Evolutionary conservation across 2,113 vertebrate species (phyloP).

Genomic region (Pogona vitticeps): DNA sequence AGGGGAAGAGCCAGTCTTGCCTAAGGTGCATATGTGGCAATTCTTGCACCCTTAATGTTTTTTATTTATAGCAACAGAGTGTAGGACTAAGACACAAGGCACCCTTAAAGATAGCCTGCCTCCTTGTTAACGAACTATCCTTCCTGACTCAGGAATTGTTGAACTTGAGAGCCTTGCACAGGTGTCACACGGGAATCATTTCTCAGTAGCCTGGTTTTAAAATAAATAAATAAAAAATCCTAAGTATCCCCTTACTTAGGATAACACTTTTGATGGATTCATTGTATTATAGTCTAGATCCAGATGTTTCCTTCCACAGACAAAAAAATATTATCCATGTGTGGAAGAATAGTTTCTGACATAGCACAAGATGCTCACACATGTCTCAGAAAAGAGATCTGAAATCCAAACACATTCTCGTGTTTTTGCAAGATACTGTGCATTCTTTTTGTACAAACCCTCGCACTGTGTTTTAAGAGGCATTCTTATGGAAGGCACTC

Average conservation of each 20-base stretch:
- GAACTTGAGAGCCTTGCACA: background rate
- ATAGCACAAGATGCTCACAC: background rate
- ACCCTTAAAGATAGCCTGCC: background rate
- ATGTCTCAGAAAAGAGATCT: background rate
- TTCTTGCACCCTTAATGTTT: background rate
- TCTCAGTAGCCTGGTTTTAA: background rate
- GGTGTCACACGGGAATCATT: background rate
- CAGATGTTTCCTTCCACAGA: background rate
- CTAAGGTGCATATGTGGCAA: too few relatives aligned
- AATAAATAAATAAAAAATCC: too few relatives aligned
- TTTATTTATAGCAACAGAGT: background rate
- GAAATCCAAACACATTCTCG: background rate
- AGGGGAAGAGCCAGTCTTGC: background rate
- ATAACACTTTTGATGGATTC: background rate
- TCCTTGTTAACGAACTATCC: background rate
- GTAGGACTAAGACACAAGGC: background rate
- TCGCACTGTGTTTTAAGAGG: background rate
- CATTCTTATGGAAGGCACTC: background rate
- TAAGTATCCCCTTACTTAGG: rapidly evolving
- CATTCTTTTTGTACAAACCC: too few relatives aligned
- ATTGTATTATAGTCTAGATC: background rate
- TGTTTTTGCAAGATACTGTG: background rate
- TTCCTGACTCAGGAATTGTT: rapidly evolving
- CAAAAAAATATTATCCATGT: background rate
- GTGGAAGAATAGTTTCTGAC: background rate